Conservation (phyloP, 2,888 invertebrate genomes). For the Drosophila colorata region DNA sequence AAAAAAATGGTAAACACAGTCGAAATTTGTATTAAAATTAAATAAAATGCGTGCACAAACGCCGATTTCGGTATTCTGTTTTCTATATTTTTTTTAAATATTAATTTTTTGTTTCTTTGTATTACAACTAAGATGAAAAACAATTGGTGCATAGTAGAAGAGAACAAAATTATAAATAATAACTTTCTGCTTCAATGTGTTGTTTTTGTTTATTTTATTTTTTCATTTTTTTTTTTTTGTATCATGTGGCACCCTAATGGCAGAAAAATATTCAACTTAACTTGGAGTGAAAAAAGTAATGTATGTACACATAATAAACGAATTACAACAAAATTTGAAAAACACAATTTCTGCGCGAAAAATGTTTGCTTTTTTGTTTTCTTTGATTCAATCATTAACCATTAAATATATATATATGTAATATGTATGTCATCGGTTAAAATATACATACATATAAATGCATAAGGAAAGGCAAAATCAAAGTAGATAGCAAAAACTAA, state of each 20-base stretch:
- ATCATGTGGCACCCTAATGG: conserved; percentile 57
- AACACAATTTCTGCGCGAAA: conserved; percentile 80
- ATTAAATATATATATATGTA: conserved; percentile 41
- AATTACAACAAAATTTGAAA: conserved; percentile 84
- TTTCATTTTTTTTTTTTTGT: conserved; percentile 20
- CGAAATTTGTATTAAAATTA: conserved; percentile 50
- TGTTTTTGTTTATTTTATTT: conserved; percentile 9
- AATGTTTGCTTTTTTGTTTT: conserved; percentile 17
- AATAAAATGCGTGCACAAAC: conserved; percentile 85
- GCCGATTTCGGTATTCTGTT: conserved; percentile 64
- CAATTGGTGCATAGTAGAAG: conserved; percentile 58
- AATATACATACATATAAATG: conserved; percentile 20
- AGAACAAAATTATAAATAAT: conserved; percentile 45
- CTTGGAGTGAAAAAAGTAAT: conserved; percentile 51
- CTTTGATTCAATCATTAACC: conserved; percentile 44
- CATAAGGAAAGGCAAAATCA: conserved; percentile 55
- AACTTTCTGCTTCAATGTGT: conserved; percentile 11
- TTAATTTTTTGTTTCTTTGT: conserved; percentile 5
- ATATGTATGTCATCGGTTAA: conserved; percentile 21
- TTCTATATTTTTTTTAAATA: conserved; percentile 18
- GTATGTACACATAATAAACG: conserved; percentile 70
- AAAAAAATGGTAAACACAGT: conserved; percentile 53
- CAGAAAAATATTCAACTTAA: conserved; percentile 60
- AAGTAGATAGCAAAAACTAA: conserved; percentile 56
- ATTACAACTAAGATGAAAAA: conserved; percentile 49